A percentile compares a stretch with the other conserved stretches of the same genome.
Conservation (phyloP, 1,140 invertebrate species). For the Drosophila seguyi region DNA sequence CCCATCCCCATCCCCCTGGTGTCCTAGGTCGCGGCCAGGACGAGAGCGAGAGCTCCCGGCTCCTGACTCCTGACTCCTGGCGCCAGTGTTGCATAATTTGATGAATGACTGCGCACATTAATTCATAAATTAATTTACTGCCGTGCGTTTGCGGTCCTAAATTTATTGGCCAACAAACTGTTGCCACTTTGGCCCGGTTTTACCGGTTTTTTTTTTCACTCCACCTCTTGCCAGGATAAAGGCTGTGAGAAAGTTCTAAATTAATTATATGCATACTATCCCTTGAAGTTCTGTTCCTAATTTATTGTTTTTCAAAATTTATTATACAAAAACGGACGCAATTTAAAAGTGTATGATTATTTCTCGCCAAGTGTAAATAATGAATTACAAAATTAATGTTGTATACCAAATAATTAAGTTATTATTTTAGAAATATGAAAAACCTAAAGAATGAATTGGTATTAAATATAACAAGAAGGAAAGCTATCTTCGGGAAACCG, state of each 20-base stretch:
- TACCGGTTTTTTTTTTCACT: constrained; percentile 15
- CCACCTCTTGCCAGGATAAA: neutral
- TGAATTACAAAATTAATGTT: no score
- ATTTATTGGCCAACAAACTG: constrained; percentile 64
- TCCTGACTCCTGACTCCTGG: neutral
- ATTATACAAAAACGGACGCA: no score
- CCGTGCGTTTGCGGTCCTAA: constrained; percentile 49
- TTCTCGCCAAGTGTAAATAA: no score
- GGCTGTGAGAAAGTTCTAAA: neutral
- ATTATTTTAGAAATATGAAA: no score
- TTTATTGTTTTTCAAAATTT: no score
- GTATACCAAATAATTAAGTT: no score
- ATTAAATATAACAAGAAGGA: no score
- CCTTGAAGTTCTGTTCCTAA: no score
- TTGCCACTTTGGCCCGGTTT: constrained; percentile 39
- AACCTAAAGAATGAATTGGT: no score
- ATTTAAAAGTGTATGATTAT: no score
- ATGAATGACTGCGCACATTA: constrained; percentile 82
- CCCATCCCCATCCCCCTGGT: constrained; percentile 2
- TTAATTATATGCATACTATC: no score
- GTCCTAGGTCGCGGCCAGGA: constrained; percentile 38
- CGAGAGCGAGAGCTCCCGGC: constrained; percentile 3
- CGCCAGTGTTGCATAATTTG: constrained; percentile 59
- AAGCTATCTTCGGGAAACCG: no score
- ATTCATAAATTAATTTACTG: constrained; percentile 81